phyloP scores from a whole-genome alignment of 2,797 vertebrate species.

The Decapterus maruadsi region DNA sequence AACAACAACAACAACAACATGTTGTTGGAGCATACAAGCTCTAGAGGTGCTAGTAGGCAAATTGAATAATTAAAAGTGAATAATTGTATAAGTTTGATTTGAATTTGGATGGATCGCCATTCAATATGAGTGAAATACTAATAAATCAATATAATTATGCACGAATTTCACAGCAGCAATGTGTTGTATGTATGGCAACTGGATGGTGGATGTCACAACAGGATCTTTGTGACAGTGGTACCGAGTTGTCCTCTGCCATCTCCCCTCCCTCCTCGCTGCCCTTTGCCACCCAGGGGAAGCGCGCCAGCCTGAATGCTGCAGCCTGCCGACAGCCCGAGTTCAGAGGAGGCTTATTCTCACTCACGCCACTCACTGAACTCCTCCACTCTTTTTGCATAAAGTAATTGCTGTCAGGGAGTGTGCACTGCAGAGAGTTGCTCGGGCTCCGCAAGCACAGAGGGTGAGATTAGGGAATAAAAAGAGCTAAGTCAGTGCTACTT shows the following conservation, averaged over 20 bases:
- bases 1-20: neutral
- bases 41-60: neutral
- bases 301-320: slow-evolving; percentile 52
- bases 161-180: neutral
- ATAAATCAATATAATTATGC: slow-evolving; percentile 11
- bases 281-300: slow-evolving; percentile 55
- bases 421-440: slow-evolving; percentile 75
- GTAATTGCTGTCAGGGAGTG: slow-evolving; percentile 81
- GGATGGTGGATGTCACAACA: slow-evolving; percentile 15
- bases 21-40: neutral
- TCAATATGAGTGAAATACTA: neutral
- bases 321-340: slow-evolving; percentile 61
- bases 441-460: slow-evolving; percentile 70
- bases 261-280: slow-evolving; percentile 27
- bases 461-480: slow-evolving; percentile 83
- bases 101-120: neutral
- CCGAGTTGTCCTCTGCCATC: slow-evolving; percentile 34
- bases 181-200: neutral
- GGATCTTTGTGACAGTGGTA: slow-evolving; percentile 22
- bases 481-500: slow-evolving; percentile 81
- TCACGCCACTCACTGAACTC: slow-evolving; percentile 78
- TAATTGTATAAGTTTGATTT: neutral
- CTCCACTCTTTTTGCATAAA: slow-evolving; percentile 82
- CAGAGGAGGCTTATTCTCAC: slow-evolving; percentile 74
- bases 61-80: neutral